Evolutionary conservation across 1,140 invertebrate genomes (phyloP), one percentile per base, ranked within the genome.

Genomic region (Potamilus streckersoni): DNA sequence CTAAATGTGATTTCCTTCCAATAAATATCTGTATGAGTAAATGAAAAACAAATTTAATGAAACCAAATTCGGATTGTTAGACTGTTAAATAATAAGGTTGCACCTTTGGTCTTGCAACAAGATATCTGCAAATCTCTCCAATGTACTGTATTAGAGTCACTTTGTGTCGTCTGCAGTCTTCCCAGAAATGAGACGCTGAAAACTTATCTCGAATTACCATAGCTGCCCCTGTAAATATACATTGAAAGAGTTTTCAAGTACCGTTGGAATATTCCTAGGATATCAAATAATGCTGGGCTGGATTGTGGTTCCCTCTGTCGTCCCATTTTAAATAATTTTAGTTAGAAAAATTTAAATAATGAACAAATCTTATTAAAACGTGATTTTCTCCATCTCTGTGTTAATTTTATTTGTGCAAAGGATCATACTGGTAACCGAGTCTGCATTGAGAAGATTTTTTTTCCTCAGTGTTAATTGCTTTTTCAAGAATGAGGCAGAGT

Each of bases 111-210:
- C 76, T 79, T 20, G 96, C 94, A 65, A 99, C 89, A 55, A 99
- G 92, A 90, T 99, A 99, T 14, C 98, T 93, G 85, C 96, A 98
- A 93, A 99, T 97, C 92, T 99, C 98, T 16, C 98, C 98, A 85
- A 99, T 99, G 87, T 99, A 99, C 86, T 99, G 84, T 17, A 87
- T 80, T 5, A 85, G 73, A 2, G 87, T 88, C 6, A 86, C 86
- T 61, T 85, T 75, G 69, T 86, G 74, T 71, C 81, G 76, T 0
- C 83, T 66, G 66, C 83, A 84, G 62, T 88, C 87, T 31, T 83
- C 78, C 80, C 81, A 85, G 71, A 87, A 88, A 20, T 81, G 75
- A 13, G 69, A 67, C 8, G 85, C 86, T 38, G 85, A 87, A 70
- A 88, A 88, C 65, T 83, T 88, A 57, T 74, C 73, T 19, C 78